Percentiles rank a stretch among this genome's conserved stretches.
phyloP scores from a whole-genome alignment of 2,888 invertebrate genomes.

The Noctua janthina region DNA sequence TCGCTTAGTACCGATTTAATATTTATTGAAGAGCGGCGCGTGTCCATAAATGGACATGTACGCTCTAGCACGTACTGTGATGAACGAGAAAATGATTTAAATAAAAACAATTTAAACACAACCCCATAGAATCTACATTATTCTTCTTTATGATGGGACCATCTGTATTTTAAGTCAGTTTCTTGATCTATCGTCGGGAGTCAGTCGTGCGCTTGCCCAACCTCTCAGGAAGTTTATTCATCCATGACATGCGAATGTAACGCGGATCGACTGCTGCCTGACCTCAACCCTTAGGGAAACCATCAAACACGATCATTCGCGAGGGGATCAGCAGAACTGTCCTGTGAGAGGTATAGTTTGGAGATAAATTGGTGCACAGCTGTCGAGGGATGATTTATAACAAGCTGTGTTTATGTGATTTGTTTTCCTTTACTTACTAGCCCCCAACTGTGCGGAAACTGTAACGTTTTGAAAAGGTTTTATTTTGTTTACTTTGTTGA shows the following conservation, averaged over 20 bases:
- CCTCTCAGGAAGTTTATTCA: constrained; percentile 41
- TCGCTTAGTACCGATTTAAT: constrained; percentile 4
- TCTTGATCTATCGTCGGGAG: constrained; percentile 12
- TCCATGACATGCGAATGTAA: constrained; percentile 32
- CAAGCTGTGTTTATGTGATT: constrained; percentile 20
- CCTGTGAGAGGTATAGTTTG: constrained; percentile 43
- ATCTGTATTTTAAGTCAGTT: constrained; percentile 7
- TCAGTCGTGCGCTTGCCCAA: constrained; percentile 38
- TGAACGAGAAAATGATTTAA: neutral
- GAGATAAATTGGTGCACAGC: constrained; percentile 49
- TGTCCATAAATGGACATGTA: neutral
- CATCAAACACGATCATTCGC: constrained; percentile 50
- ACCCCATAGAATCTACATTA: constrained; percentile 1
- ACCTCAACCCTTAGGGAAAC: constrained; percentile 46
- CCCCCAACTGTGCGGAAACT: neutral
- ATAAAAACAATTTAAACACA: neutral
- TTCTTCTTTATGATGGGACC: constrained; percentile 2
- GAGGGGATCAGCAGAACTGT: constrained; percentile 44
- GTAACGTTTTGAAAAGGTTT: neutral
- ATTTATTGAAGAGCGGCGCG: neutral
- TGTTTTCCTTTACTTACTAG: constrained; percentile 23
- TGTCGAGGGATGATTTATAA: constrained; percentile 53
- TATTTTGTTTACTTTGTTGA: neutral
- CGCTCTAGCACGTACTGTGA: neutral
- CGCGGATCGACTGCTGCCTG: constrained; percentile 34